Conservation (phyloP, 2,888 invertebrate species). For the Tachina fera region DNA sequence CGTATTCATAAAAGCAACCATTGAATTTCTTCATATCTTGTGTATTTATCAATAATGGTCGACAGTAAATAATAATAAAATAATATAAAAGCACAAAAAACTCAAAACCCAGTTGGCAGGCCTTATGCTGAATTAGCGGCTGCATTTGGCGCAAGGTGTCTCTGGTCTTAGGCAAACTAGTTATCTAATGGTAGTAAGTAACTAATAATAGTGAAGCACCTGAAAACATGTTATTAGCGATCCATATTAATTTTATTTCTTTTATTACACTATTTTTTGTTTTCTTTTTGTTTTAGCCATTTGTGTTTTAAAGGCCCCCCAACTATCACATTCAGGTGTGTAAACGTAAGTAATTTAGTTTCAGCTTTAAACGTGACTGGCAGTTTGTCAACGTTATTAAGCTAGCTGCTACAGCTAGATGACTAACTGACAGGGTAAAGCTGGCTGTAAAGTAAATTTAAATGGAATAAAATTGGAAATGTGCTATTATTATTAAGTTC, state of each 20-base stretch:
- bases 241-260: slow-evolving; percentile 40
- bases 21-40: slow-evolving; percentile 30
- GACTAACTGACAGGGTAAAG: slow-evolving; percentile 29
- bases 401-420: slow-evolving; percentile 15
- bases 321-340: slow-evolving; percentile 25
- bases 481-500: slow-evolving; percentile 8
- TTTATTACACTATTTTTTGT: slow-evolving; percentile 12
- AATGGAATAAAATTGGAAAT: slow-evolving; percentile 67
- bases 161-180: slow-evolving; percentile 61
- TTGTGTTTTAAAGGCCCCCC: slow-evolving; percentile 17
- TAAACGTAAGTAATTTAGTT: slow-evolving; percentile 22
- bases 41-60: slow-evolving; percentile 47
- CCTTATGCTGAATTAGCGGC: slow-evolving; percentile 19
- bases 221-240: slow-evolving; percentile 61
- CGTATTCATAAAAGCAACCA: slow-evolving; percentile 16
- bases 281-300: background rate
- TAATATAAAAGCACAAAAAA: slow-evolving; percentile 28
- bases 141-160: slow-evolving; percentile 44
- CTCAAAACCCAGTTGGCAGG: slow-evolving; percentile 69
- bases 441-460: slow-evolving; percentile 65
- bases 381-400: slow-evolving; percentile 68
- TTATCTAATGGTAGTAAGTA: slow-evolving; percentile 65
- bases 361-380: slow-evolving; percentile 64
- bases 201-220: slow-evolving; percentile 56
- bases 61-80: slow-evolving; percentile 33